phyloP scores from a whole-genome alignment of 2,113 vertebrate species.

The Cyprinodon tularosa region DNA sequence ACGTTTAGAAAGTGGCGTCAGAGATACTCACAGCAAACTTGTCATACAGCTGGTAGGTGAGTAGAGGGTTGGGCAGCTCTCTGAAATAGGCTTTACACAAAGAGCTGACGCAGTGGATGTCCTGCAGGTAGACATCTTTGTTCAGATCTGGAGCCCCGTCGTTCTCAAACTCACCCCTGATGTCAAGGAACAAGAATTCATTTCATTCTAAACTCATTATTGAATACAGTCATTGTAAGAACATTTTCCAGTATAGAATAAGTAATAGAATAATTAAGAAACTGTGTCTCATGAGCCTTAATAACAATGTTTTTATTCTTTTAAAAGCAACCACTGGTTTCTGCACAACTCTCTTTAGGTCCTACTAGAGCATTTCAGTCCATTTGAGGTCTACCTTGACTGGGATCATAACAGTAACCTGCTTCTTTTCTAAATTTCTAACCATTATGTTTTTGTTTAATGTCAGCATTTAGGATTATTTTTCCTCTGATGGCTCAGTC shows the following conservation, averaged over 20 bases:
- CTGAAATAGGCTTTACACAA: constrained; percentile 95
- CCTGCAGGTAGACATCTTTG: constrained; percentile 89
- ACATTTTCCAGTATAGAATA: neutral
- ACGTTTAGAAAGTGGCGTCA: neutral
- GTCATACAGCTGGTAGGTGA: constrained; percentile 95
- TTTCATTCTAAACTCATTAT: neutral
- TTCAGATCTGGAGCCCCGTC: constrained; percentile 84
- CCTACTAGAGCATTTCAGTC: too few species aligned
- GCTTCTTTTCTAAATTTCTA: too few species aligned
- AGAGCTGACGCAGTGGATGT: constrained; percentile 95
- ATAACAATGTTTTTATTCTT: too few species aligned
- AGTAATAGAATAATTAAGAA: too few species aligned
- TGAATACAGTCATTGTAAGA: neutral
- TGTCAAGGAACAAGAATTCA: neutral
- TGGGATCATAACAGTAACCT: too few species aligned
- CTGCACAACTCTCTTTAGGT: too few species aligned
- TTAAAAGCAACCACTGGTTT: too few species aligned
- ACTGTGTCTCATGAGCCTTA: too few species aligned
- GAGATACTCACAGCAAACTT: constrained; percentile 88
- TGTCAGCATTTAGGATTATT: too few species aligned
- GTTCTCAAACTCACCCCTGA: constrained; percentile 88
- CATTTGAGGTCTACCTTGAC: too few species aligned
- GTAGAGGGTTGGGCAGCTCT: constrained; percentile 93
- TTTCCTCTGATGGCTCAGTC: too few species aligned
- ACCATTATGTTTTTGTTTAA: too few species aligned